phyloP scores from a whole-genome alignment of 2,113 vertebrate species.

The Elachura formosa region DNA sequence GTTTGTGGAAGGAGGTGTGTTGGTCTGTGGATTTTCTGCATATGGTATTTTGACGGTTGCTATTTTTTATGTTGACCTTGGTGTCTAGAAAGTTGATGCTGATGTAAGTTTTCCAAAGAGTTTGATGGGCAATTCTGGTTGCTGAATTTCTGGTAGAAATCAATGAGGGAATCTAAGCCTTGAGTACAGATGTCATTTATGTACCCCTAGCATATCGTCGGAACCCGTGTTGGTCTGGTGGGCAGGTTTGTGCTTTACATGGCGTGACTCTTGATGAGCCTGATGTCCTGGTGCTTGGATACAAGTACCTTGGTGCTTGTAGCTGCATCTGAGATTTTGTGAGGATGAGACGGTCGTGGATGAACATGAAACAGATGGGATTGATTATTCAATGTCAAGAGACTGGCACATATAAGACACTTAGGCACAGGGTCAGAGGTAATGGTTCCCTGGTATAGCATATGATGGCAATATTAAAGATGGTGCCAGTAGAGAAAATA shows the following conservation, averaged over 20 bases:
- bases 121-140: neutral
- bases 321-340: neutral
- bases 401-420: neutral
- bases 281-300: neutral
- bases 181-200: neutral
- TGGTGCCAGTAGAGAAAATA: neutral
- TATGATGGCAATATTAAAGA: neutral
- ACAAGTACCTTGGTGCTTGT: neutral
- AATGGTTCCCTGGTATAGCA: neutral
- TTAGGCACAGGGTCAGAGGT: neutral
- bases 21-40: slow-evolving; percentile 68
- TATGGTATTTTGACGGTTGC: slow-evolving; percentile 59
- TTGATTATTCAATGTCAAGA: neutral
- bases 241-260: neutral
- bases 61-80: slow-evolving; percentile 57
- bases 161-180: neutral
- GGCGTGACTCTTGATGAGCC: neutral
- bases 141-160: slow-evolving; percentile 21
- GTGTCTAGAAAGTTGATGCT: slow-evolving; percentile 53
- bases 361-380: neutral
- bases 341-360: neutral
- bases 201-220: neutral
- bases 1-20: slow-evolving; percentile 64
- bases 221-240: neutral
- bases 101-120: slow-evolving; percentile 58